These are phyloP conservation scores for Lophius americanus DNA, from an alignment of 2,797 vertebrate species.

Conservation along the genomic window DNA sequence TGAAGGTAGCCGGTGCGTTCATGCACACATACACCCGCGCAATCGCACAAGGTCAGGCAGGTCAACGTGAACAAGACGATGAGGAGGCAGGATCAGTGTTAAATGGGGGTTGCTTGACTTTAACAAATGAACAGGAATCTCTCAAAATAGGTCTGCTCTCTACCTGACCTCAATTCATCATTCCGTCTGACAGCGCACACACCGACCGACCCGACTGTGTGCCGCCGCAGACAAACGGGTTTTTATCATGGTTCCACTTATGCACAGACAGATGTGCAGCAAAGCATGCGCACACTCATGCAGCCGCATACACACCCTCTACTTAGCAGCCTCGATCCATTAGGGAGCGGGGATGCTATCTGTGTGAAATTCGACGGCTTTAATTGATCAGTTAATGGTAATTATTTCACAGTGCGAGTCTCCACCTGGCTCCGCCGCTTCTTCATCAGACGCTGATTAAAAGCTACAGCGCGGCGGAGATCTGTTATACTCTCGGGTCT, in stretches of 20 bases:
- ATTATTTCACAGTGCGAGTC: slow-evolving; percentile 57
- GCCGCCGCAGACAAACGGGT: neutral
- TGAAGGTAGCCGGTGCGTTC: neutral
- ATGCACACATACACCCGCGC: slow-evolving; percentile 5
- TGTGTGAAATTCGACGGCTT: slow-evolving; percentile 47
- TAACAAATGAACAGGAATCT: slow-evolving; percentile 54
- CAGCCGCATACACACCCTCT: neutral
- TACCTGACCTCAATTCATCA: slow-evolving; percentile 56
- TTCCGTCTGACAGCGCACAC: slow-evolving; percentile 26
- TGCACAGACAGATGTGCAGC: too few species aligned
- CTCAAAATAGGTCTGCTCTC: slow-evolving; percentile 58
- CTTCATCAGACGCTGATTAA: slow-evolving; percentile 64
- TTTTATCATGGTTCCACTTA: too few species aligned
- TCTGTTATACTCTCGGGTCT: slow-evolving; percentile 19
- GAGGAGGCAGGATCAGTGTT: slow-evolving; percentile 43
- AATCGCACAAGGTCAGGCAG: slow-evolving; percentile 20
- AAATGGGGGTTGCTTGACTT: slow-evolving; percentile 56
- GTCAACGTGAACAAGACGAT: slow-evolving; percentile 50
- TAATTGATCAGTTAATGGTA: slow-evolving; percentile 65
- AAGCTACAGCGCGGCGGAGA: slow-evolving; percentile 30
- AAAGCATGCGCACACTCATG: neutral
- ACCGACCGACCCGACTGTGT: neutral
- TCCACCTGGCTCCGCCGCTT: slow-evolving; percentile 57
- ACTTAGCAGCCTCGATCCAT: slow-evolving; percentile 46
- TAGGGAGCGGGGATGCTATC: slow-evolving; percentile 56